phyloP scores from a whole-genome alignment of 2,888 invertebrate genomes.

The Hypomecis atomaria region DNA sequence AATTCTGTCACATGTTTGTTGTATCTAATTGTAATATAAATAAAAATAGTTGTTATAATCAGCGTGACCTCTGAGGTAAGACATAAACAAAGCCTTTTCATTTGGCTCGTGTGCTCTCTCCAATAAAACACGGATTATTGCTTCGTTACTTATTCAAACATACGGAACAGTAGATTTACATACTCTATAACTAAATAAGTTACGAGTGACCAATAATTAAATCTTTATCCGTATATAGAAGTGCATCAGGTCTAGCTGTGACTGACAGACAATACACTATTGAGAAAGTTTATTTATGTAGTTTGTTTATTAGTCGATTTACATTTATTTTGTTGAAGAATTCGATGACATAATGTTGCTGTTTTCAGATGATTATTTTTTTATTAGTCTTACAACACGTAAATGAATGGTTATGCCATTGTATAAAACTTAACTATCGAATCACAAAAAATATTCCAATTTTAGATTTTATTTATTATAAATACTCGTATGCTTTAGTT shows the following conservation, averaged over 20 bases:
- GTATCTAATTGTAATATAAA: neutral
- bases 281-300: neutral
- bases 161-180: conserved; percentile 13
- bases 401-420: too few species aligned
- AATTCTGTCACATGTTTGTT: neutral
- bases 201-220: conserved; percentile 26
- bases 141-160: conserved; percentile 23
- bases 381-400: too few species aligned
- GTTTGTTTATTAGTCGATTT: too few species aligned
- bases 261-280: neutral
- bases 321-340: too few species aligned
- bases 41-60: conserved; percentile 6
- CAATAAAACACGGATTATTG: conserved; percentile 27
- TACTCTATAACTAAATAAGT: conserved; percentile 16
- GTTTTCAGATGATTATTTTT: too few species aligned
- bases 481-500: too few species aligned
- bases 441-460: too few species aligned
- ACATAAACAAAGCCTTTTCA: conserved; percentile 25
- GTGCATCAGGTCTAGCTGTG: conserved; percentile 1
- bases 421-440: too few species aligned
- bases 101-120: conserved; percentile 15
- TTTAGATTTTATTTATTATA: too few species aligned
- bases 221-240: conserved; percentile 19
- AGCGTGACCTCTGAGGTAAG: conserved; percentile 1
- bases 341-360: too few species aligned